These are phyloP conservation scores for Amblyjoppa proteus DNA, from an alignment of 2,888 invertebrate species.

Conservation along the genomic window DNA sequence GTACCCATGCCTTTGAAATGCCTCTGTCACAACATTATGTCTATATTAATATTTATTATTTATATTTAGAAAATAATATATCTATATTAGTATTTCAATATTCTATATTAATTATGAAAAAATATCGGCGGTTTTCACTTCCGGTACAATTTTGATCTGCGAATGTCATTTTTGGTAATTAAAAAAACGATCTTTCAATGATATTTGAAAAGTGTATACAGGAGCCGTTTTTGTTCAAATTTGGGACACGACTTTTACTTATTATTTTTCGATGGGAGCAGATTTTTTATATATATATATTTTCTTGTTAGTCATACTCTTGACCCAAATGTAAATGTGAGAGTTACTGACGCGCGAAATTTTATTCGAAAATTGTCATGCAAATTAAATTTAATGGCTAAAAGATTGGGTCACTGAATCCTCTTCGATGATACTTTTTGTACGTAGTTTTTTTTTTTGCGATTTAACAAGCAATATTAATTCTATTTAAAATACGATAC, in stretches of 20 bases:
- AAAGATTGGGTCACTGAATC: background rate
- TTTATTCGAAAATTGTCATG: too few species aligned
- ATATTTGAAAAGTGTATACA: too few species aligned
- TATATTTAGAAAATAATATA: too few species aligned
- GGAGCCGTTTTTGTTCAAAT: too few species aligned
- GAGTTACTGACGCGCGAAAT: too few species aligned
- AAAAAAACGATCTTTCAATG: too few species aligned
- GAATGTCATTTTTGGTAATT: background rate
- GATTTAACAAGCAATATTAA: background rate
- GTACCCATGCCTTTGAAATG: background rate
- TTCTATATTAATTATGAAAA: too few species aligned
- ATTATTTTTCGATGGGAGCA: too few species aligned
- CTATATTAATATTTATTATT: background rate
- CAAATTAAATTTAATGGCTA: background rate
- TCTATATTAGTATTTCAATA: too few species aligned
- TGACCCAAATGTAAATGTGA: too few species aligned
- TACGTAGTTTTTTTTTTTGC: background rate
- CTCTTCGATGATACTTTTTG: background rate
- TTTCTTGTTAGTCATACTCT: background rate
- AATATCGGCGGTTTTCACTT: background rate
- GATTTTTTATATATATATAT: background rate
- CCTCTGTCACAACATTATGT: background rate
- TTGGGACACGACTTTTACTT: too few species aligned
- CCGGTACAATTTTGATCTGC: background rate
- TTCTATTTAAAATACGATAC: too few species aligned